Base-by-base conservation (phyloP, 2,888 invertebrate genomes). In the Poecilobothrus nobilitatus region DNA sequence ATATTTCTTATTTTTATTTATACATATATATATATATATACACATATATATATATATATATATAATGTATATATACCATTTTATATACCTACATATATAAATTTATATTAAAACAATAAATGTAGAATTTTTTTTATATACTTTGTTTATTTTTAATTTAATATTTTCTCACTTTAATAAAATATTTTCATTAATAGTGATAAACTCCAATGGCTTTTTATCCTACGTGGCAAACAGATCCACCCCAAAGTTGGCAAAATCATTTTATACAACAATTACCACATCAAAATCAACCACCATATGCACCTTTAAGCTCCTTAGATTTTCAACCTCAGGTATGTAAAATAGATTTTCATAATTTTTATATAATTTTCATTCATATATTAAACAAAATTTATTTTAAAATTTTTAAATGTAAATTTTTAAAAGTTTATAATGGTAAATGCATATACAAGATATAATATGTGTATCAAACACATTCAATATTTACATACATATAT, bases 251-350 rank as follows among this genome's bases (percentile, higher is more conserved):
- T 78, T 91, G 92, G 92, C 92, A 93, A 81, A 92, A 92, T 76
- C 93, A 93, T 82, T 93, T 93, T 81, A 92, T 93, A 76, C 92
- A 93, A 78, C 92, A 92, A 80, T 87, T 93, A 74, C 91, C 92
- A 67, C 53, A 53, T 53, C 88, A 82, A 74, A 82, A 82, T 74
- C 80, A 82, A 62, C 81, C 82, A 72, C 79, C 81, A 73, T 81
- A 82, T 71, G 80, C 82, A 73, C 80, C 82, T 70, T 76, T 82
- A 66, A 82, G 82, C 74, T 81, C 82, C 22, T 75, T 82, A 75
- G 82, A 82, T 75, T 82, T 82, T 75, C 82, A 82, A 75, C 80
- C 82, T 69, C 82, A 82, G 65, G 65, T 65, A 65, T 12, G 34
- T n/a, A 53, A 53, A 18, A 15, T 53, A 27, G 21, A 63, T 12